phyloP scores from a whole-genome alignment of 2,797 vertebrate genomes.

The Anabas testudineus region DNA sequence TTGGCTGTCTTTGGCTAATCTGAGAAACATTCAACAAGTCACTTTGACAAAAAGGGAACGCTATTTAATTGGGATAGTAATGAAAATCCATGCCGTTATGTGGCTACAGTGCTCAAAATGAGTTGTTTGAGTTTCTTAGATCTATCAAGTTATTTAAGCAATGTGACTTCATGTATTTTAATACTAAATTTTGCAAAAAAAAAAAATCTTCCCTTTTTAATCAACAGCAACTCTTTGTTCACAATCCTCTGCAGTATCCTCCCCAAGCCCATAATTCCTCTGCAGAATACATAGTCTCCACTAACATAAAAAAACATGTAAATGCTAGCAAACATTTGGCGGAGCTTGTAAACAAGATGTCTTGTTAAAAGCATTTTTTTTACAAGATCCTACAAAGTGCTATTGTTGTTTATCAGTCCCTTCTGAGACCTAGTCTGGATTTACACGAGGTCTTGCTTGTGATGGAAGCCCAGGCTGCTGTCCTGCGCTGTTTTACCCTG shows the following conservation, averaged over 20 bases:
- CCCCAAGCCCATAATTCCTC: slow-evolving; percentile 32
- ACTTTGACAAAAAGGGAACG: slow-evolving; percentile 45
- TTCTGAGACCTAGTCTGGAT: slow-evolving; percentile 24
- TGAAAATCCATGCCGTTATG: slow-evolving; percentile 65
- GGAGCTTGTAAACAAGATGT: slow-evolving; percentile 42
- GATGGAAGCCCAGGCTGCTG: slow-evolving; percentile 64
- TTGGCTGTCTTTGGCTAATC: slow-evolving; percentile 23
- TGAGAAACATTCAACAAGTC: slow-evolving; percentile 46
- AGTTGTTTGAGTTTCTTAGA: slow-evolving; percentile 46
- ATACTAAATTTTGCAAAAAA: slow-evolving; percentile 33
- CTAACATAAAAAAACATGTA: slow-evolving; percentile 30
- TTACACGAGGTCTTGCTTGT: slow-evolving; percentile 37
- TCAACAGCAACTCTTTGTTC: slow-evolving; percentile 31
- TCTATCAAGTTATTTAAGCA: slow-evolving; percentile 48
- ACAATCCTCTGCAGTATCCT: slow-evolving; percentile 13
- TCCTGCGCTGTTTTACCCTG: slow-evolving; percentile 58
- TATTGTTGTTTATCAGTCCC: slow-evolving; percentile 32
- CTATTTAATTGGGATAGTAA: slow-evolving; percentile 58
- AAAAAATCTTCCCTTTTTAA: slow-evolving; percentile 26
- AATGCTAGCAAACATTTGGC: slow-evolving; percentile 46
- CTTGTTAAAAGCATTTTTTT: slow-evolving; percentile 18
- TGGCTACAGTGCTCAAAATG: slow-evolving; percentile 35
- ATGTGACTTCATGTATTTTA: slow-evolving; percentile 46
- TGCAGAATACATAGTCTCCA: slow-evolving; percentile 12
- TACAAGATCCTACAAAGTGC: slow-evolving; percentile 28